Percentiles rank a stretch among this genome's conserved stretches.
Evolutionary conservation across 2,888 invertebrate species (phyloP).

Genomic region (Drosophila nr. medialis): DNA sequence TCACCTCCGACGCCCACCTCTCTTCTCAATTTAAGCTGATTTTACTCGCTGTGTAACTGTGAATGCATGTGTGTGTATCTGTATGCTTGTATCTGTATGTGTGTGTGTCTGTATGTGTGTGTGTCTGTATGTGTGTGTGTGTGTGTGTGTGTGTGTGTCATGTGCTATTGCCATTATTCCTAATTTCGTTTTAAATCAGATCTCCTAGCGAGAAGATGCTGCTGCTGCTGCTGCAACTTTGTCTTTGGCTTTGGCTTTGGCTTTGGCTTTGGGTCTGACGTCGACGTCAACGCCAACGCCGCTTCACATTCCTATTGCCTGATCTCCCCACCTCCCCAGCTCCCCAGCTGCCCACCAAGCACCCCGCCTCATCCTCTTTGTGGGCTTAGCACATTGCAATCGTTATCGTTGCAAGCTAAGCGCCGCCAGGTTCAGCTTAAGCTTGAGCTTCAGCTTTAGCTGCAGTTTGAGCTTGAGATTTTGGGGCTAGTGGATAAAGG

Average conservation of each 20-base stretch:
- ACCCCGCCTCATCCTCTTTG: background rate
- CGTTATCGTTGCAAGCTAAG: slow-evolving; percentile 54
- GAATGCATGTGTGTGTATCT: slow-evolving; percentile 37
- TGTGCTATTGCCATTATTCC: slow-evolving; percentile 82
- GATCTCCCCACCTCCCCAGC: background rate
- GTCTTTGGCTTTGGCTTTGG: background rate
- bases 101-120: slow-evolving; percentile 30
- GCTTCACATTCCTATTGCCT: slow-evolving; percentile 58
- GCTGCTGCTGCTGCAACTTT: slow-evolving; percentile 17
- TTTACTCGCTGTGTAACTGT: slow-evolving; percentile 34
- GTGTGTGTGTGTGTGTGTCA: slow-evolving; percentile 64
- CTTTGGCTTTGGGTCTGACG: slow-evolving; percentile 11
- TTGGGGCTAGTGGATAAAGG: slow-evolving; percentile 46
- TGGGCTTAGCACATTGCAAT: slow-evolving; percentile 23
- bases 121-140: slow-evolving; percentile 35
- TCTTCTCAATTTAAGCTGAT: background rate
- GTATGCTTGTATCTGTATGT: slow-evolving; percentile 37
- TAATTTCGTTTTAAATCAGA: slow-evolving; percentile 83
- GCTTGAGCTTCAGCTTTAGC: slow-evolving; percentile 12
- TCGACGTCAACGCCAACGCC: slow-evolving; percentile 53
- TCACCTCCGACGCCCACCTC: background rate
- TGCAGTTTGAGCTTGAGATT: slow-evolving; percentile 18
- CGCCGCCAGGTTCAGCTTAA: slow-evolving; percentile 40
- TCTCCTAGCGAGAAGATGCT: slow-evolving; percentile 56
- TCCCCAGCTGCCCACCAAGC: background rate